Evolutionary conservation across 2,888 invertebrate species (phyloP).

Genomic region (Trichopoda pennipes): DNA sequence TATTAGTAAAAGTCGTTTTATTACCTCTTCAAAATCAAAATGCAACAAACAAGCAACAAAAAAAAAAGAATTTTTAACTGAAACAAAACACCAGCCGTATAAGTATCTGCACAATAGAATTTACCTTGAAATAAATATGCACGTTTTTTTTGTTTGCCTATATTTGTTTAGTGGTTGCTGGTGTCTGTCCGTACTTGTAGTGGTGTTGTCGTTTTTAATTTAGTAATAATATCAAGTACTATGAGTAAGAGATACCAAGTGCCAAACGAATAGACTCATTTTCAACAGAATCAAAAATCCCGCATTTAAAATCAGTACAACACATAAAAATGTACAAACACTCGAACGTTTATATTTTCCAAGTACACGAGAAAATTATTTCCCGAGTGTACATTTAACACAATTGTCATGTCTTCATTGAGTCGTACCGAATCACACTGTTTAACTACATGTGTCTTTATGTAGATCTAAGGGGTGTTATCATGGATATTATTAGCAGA

Average conservation of each 20-base stretch:
- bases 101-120: constrained; percentile 12
- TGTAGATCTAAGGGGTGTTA: constrained; percentile 43
- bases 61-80: constrained; percentile 26
- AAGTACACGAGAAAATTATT: constrained; percentile 41
- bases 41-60: constrained; percentile 11
- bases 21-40: constrained; percentile 45
- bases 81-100: constrained; percentile 15
- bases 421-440: constrained; percentile 17
- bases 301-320: constrained; percentile 42
- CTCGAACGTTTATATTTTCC: too few relatives aligned
- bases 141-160: constrained; percentile 1
- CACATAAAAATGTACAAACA: not conserved
- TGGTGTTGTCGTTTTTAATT: constrained; percentile 53
- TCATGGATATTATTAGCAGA: constrained; percentile 49
- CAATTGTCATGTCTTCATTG: constrained; percentile 36
- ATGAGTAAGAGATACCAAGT: constrained; percentile 59
- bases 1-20: constrained; percentile 66
- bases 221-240: constrained; percentile 67
- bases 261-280: constrained; percentile 59
- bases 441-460: not conserved
- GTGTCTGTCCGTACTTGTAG: constrained; percentile 19
- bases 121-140: constrained; percentile 52
- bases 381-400: constrained; percentile 66
- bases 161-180: constrained; percentile 44
- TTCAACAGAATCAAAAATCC: constrained; percentile 57